Percentiles rank a stretch among this genome's conserved stretches.
Evolutionary conservation across 2,797 vertebrate species (phyloP).

Genomic region (Pseudocheirus occidentalis): DNA sequence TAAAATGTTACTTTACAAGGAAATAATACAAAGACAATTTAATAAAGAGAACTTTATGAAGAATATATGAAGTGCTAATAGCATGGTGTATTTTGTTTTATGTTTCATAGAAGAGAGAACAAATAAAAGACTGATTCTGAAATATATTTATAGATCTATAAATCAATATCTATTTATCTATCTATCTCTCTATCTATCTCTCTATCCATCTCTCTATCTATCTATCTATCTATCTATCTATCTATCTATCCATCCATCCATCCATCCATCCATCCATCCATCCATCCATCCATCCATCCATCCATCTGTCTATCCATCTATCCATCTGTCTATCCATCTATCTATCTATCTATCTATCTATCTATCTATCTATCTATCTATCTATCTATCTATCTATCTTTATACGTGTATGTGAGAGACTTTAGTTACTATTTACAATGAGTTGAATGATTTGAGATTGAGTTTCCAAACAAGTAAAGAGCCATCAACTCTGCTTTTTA

Average conservation of each 20-base stretch:
- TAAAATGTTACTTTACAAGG: background rate
- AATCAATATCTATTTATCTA: too few species aligned
- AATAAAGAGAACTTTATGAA: background rate
- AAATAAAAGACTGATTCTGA: background rate
- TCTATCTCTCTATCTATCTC: too few species aligned
- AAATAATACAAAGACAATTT: background rate
- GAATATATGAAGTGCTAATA: background rate
- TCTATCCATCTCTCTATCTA: background rate
- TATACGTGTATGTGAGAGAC: too few species aligned
- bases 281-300: too few species aligned
- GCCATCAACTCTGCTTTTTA: background rate
- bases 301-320: background rate
- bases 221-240: too few species aligned
- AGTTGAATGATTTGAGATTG: background rate
- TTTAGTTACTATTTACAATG: background rate
- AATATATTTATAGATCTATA: fast-evolving
- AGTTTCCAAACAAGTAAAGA: background rate
- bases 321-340: fast-evolving
- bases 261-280: too few species aligned
- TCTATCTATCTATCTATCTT: too few species aligned
- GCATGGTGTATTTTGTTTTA: background rate
- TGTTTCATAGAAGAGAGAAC: background rate
- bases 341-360: too few species aligned
- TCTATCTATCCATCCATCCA: too few species aligned
- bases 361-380: too few species aligned